Evolutionary conservation across 2,888 invertebrate species (phyloP), one percentile per base, ranked within the genome.

Genomic region (Synanthedon vespiformis): DNA sequence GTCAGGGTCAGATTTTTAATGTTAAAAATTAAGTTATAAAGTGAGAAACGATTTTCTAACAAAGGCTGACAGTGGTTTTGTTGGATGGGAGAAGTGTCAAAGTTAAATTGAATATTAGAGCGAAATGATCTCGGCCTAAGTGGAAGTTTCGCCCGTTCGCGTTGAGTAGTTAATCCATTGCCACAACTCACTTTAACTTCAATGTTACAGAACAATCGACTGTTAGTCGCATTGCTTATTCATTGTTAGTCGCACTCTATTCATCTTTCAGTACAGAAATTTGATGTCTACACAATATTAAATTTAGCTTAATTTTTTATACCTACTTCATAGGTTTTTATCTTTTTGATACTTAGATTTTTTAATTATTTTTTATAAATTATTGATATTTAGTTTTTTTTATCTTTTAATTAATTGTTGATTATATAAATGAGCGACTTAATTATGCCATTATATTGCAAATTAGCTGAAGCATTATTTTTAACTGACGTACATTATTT

Each of bases 101-200:
- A 87, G 84, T 87, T 87, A 85, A 87, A 87, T 86, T 86, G 86
- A 86, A 86, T 86, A 85, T 86, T 86, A 84, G 77, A 77, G 76
- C 61, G 71, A 78, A 85, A 80, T 87, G 85, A 87, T 87, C 83
- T 80, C 72, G 8, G 44, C 59, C 59, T 65, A 62, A 61, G 72
- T 61, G 64, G 62, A 80, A 84, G 81, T 84, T 82, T 76, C 65
- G 70, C 67, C 69, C 73, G 72, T 71, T 72, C 68, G 65, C 44
- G 44, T 13, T 71, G 81, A 84, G 81, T 79, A 83, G 85, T 84
- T 87, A 87, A 87, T 85, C 85, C 85, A 62, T 76, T 78, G 77
- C 80, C 78, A 77, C 79, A 82, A 83, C 83, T 79, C 80, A 74
- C 74, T 77, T 74, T 63, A 72, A 81, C 76, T 80, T n/a, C 76